These are phyloP conservation scores for Aporophyla lueneburgensis DNA, from an alignment of 2,888 invertebrate genomes.

Conservation along the genomic window DNA sequence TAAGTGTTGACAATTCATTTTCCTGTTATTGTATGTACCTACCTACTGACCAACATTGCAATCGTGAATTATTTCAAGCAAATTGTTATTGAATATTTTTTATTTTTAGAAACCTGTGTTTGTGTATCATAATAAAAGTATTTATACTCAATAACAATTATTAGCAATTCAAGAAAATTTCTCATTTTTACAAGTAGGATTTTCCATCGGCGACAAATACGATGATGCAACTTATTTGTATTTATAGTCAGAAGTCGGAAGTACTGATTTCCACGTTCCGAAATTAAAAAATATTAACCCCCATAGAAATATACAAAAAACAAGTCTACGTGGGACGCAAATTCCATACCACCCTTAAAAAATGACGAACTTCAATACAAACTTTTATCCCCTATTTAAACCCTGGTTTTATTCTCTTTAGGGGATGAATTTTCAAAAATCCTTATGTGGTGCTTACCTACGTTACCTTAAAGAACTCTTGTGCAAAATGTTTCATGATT, in stretches of 20 bases:
- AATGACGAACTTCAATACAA: not conserved
- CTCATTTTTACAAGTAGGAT: conserved; percentile 1
- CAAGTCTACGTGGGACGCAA: not conserved
- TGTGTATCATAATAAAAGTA: not conserved
- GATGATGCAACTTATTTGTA: not conserved
- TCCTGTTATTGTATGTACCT: conserved; percentile 43
- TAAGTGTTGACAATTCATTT: conserved; percentile 43
- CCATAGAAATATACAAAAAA: not conserved
- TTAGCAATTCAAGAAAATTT: conserved; percentile 3
- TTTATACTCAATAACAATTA: conserved; percentile 13
- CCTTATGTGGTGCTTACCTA: not conserved
- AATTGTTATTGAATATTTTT: conserved; percentile 9
- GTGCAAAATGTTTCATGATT: not conserved
- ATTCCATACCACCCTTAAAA: not conserved
- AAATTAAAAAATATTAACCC: not conserved
- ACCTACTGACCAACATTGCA: conserved; percentile 22
- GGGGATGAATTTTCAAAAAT: not conserved
- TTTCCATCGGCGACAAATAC: not conserved
- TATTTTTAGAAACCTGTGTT: not conserved
- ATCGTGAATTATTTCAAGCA: conserved; percentile 28
- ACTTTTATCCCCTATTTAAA: no score
- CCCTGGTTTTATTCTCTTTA: not conserved
- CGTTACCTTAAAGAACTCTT: not conserved
- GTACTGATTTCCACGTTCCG: not conserved
- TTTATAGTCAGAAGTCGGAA: not conserved